A percentile compares a stretch with the other conserved stretches of the same genome.
Conservation (phyloP, 2,888 invertebrate genomes). For the Dusona sp. region DNA sequence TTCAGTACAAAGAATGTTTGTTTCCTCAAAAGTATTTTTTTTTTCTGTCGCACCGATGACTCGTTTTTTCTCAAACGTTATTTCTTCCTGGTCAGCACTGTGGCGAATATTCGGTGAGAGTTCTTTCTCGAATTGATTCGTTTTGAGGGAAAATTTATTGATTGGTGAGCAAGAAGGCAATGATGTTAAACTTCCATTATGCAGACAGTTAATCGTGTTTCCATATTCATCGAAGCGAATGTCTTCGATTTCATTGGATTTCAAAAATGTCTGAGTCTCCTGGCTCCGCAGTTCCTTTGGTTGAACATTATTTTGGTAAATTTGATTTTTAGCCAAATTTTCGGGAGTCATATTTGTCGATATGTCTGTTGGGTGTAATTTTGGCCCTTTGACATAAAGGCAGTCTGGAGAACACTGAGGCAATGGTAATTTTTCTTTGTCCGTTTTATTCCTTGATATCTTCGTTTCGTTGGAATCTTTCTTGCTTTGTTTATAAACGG, state of each 20-base stretch:
- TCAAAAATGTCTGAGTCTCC: slow-evolving; percentile 39
- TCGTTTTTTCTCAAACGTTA: slow-evolving; percentile 14
- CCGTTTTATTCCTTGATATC: neutral
- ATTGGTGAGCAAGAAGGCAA: slow-evolving; percentile 38
- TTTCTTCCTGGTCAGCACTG: neutral
- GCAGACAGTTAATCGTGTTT: neutral
- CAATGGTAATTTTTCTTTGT: slow-evolving; percentile 8
- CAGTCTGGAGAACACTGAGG: slow-evolving; percentile 44
- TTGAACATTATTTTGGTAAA: neutral
- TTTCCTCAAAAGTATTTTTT: neutral
- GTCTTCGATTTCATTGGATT: neutral
- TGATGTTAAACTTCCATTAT: slow-evolving; percentile 16
- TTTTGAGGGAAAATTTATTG: neutral
- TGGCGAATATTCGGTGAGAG: neutral
- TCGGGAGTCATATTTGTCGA: neutral
- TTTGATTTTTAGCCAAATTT: neutral
- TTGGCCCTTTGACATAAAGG: neutral
- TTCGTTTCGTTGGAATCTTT: neutral
- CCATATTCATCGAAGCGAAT: neutral
- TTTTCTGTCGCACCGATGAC: neutral
- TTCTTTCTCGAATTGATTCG: neutral
- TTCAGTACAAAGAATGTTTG: neutral
- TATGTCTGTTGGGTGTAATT: neutral
- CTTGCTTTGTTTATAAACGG: neutral
- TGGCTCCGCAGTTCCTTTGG: neutral